These are phyloP conservation scores for Geophilus truncorum DNA, from an alignment of 2,888 invertebrate species.

Conservation along the genomic window DNA sequence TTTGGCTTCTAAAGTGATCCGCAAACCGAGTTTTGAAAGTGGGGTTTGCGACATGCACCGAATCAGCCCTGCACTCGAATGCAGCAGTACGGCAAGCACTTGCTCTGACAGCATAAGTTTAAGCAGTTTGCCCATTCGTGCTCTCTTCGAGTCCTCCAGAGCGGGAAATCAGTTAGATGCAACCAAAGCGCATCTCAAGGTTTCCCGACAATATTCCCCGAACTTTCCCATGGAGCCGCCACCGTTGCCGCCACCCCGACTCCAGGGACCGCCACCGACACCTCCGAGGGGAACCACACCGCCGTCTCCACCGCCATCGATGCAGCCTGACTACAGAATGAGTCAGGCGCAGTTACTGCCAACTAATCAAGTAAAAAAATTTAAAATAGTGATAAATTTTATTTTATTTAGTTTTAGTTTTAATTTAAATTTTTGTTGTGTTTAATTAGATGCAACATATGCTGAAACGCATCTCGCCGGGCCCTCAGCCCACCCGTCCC, in stretches of 20 bases:
- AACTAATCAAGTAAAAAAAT: neutral
- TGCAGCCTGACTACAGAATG: neutral
- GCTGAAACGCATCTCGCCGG: conserved; percentile 71
- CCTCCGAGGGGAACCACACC: conserved; percentile 41
- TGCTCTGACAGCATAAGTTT: conserved; percentile 82
- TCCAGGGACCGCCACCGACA: conserved; percentile 52
- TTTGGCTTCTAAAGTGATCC: conserved; percentile 55
- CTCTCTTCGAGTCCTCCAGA: neutral
- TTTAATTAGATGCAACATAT: conserved; percentile 58
- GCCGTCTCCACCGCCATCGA: conserved; percentile 59
- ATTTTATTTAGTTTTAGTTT: no score
- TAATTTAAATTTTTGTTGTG: no score
- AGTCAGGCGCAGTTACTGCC: neutral
- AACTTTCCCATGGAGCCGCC: conserved; percentile 40
- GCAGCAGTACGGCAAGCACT: conserved; percentile 73
- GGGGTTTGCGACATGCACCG: conserved; percentile 58
- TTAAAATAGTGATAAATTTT: no score
- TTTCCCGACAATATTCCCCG: conserved; percentile 37
- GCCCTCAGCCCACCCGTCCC: conserved; percentile 37
- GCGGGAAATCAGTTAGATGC: conserved; percentile 30
- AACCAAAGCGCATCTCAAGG: conserved; percentile 36
- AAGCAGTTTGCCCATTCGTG: conserved; percentile 42
- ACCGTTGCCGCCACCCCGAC: conserved; percentile 48
- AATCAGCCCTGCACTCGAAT: conserved; percentile 64
- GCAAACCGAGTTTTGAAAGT: conserved; percentile 82